Base-by-base conservation (phyloP, 2,113 vertebrate genomes). In the Electrona antarctica region DNA sequence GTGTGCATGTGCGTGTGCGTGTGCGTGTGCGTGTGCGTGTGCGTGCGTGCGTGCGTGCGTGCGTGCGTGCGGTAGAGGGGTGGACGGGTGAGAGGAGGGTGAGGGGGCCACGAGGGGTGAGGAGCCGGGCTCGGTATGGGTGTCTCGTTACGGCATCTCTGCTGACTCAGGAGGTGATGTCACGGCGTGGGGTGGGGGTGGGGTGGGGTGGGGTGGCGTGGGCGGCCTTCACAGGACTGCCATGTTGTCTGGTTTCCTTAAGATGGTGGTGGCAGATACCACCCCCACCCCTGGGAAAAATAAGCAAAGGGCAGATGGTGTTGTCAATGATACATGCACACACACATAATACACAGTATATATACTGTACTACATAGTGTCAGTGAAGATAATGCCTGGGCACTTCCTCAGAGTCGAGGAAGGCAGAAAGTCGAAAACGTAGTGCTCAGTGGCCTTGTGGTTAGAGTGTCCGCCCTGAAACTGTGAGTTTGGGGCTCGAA, bases 121-220 rank as follows among this genome's bases (percentile, higher is more conserved):
- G 14, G 10, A 14, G 59, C 58, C 3, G 33, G 61, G 21, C 49
- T 59, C 74, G 74, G 68, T 51, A 74, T 67, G 57, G 77, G 83
- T 78, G 54, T 89, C 79, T 8, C 52, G 73, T 92, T 87, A 72
- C 86, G 15, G 64, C 49, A 76, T 29, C 73, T 6, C n/a, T 73
- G 76, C 83, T 90, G 91, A 90, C 87, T 93, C 90, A 90, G 87
- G 85, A 87, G 62, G 78, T 89, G 91, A 91, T 77, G 92, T 90
- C 90, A 91, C 83, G 70, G 60, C 61, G 28, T 50, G 10, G 60
- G 66, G 80, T 4, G 33, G 33, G 33, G 1, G n/a, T n/a, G n/a
- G n/a, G n/a, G n/a, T n/a, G n/a, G n/a, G n/a, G n/a, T n/a, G n/a
- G n/a, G n/a, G n/a, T n/a, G 2, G 29, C 4, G 29, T 41, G 33